phyloP scores from a whole-genome alignment of 2,113 vertebrate species.

The Poeciliopsis turrubarensis region DNA sequence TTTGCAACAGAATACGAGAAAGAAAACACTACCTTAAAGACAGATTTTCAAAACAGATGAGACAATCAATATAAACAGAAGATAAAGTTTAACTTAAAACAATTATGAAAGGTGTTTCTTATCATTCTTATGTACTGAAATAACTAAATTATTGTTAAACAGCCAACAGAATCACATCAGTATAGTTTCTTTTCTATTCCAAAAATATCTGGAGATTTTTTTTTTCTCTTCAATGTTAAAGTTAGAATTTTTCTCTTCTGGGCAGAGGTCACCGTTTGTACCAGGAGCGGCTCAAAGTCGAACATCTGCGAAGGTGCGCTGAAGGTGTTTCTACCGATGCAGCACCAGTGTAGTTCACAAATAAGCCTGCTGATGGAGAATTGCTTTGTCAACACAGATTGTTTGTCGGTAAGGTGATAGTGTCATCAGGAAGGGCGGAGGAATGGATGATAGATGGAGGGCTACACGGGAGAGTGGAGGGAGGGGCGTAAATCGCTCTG shows the following conservation, averaged over 20 bases:
- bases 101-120: too few relatives aligned
- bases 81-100: too few relatives aligned
- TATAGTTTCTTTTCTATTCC: too few relatives aligned
- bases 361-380: conserved; percentile 42
- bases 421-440: conserved; percentile 45
- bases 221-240: not conserved
- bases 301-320: conserved; percentile 17
- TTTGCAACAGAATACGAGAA: too few relatives aligned
- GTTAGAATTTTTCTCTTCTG: not conserved
- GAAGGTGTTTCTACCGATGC: conserved; percentile 35
- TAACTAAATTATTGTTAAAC: too few relatives aligned
- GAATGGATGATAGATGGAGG: conserved; percentile 42
- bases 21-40: too few relatives aligned
- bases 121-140: too few relatives aligned
- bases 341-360: conserved; percentile 52
- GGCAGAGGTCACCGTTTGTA: conserved; percentile 1
- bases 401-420: conserved; percentile 59
- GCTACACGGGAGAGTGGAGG: conserved; percentile 52
- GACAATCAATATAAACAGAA: too few relatives aligned
- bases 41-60: too few relatives aligned
- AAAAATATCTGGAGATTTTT: too few relatives aligned
- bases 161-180: too few relatives aligned
- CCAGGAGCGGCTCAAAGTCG: conserved; percentile 31
- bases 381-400: conserved; percentile 65
- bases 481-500: conserved; percentile 39